Evolutionary conservation across 2,113 vertebrate genomes (phyloP).

Genomic region (Gymnobelideus leadbeateri): DNA sequence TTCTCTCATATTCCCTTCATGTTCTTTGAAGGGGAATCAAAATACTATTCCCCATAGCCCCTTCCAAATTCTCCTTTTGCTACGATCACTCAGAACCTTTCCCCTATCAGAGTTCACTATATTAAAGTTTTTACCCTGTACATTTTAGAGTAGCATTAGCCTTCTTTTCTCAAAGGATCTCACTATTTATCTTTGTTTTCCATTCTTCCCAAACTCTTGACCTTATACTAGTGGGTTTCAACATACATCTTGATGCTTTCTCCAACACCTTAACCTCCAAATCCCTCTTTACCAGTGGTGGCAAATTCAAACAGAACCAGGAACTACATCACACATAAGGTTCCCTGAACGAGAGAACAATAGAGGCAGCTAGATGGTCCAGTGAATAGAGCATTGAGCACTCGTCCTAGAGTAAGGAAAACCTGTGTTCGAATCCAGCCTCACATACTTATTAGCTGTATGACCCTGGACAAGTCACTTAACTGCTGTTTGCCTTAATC

Average conservation of each 20-base stretch:
- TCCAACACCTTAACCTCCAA: neutral
- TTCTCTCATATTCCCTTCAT: too few species aligned
- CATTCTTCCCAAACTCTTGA: neutral
- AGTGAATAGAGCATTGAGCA: too few species aligned
- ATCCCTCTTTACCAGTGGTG: neutral
- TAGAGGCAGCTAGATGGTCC: too few species aligned
- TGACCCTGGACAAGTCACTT: neutral
- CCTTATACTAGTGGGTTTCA: neutral
- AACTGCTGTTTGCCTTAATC: neutral
- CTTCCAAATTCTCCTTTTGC: too few species aligned
- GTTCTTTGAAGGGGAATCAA: too few species aligned
- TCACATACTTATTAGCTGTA: too few species aligned
- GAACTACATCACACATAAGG: neutral
- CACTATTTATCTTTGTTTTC: neutral
- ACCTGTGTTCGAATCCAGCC: too few species aligned
- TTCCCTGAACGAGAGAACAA: neutral
- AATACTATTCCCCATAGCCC: too few species aligned
- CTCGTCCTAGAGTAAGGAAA: too few species aligned
- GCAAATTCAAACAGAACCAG: neutral
- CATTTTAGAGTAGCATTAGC: neutral
- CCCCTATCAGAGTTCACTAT: neutral
- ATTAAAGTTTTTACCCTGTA: neutral
- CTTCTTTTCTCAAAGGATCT: neutral
- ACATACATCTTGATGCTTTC: neutral
- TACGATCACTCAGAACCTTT: too few species aligned